Evolutionary conservation across 2,888 invertebrate genomes (phyloP).

Genomic region (Romanomermis culicivorax): DNA sequence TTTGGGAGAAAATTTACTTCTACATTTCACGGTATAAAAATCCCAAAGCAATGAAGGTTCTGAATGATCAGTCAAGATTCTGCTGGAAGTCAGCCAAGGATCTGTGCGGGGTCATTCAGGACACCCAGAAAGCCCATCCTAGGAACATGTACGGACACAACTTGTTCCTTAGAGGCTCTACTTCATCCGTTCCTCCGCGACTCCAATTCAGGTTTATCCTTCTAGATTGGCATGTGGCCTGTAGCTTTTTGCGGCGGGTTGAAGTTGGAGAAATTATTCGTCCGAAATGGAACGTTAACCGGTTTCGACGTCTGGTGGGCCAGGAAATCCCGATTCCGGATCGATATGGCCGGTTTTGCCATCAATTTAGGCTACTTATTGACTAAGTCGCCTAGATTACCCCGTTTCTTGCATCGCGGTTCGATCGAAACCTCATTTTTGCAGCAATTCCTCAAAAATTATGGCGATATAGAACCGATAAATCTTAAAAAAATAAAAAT

Average conservation of each 20-base stretch:
- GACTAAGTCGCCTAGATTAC: background rate
- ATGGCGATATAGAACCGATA: background rate
- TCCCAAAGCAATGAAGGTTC: too few relatives aligned
- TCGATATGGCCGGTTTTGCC: constrained; percentile 62
- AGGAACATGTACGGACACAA: too few relatives aligned
- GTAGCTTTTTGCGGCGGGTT: constrained; percentile 81
- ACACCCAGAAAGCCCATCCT: too few relatives aligned
- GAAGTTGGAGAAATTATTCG: constrained; percentile 62
- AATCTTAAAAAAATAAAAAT: too few relatives aligned
- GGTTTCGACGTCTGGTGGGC: constrained; percentile 55
- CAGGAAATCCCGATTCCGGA: constrained; percentile 46
- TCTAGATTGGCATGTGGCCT: constrained; percentile 54
- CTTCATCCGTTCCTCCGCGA: too few relatives aligned
- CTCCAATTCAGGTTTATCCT: too few relatives aligned
- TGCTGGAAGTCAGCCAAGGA: too few relatives aligned
- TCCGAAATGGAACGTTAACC: constrained; percentile 38
- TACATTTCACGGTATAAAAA: too few relatives aligned
- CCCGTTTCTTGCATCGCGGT: background rate
- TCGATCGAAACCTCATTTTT: background rate
- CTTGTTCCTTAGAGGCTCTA: too few relatives aligned
- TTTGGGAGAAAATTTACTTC: too few relatives aligned
- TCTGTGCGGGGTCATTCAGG: too few relatives aligned
- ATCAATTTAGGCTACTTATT: constrained; percentile 38
- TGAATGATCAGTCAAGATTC: too few relatives aligned
- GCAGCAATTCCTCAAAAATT: background rate